Evolutionary conservation across 1,140 invertebrate species (phyloP).

Genomic region (Doryteuthis pealeii): DNA sequence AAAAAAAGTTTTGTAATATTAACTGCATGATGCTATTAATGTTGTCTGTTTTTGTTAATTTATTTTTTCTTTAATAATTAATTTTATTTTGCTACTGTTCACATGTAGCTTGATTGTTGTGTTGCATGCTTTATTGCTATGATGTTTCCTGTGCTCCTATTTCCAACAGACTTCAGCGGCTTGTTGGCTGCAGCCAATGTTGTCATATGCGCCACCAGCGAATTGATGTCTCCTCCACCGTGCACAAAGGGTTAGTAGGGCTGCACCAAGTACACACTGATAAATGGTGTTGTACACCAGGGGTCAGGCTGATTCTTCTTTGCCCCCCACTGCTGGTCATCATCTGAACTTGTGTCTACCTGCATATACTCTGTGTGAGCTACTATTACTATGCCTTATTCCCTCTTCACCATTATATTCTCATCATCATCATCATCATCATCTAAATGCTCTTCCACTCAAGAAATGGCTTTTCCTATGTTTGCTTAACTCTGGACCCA

Average conservation of each 20-base stretch:
- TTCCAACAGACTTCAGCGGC: conserved; percentile 9
- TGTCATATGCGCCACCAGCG: conserved; percentile 9
- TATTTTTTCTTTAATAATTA: background rate
- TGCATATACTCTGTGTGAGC: conserved; percentile 7
- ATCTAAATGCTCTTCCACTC: too few species aligned
- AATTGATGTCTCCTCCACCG: background rate
- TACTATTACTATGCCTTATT: conserved; percentile 7
- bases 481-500: too few species aligned
- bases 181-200: conserved; percentile 8
- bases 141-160: conserved; percentile 8
- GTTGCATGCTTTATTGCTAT: conserved; percentile 4
- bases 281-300: background rate
- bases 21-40: conserved; percentile 5
- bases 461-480: too few species aligned
- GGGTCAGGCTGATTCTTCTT: conserved; percentile 10
- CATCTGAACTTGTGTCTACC: conserved; percentile 5
- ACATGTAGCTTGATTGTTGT: background rate
- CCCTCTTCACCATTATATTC: background rate
- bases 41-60: background rate
- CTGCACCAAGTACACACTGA: conserved; percentile 5
- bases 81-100: conserved; percentile 4
- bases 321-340: conserved; percentile 8
- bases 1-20: too few species aligned
- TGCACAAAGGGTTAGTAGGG: conserved; percentile 13
- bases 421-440: too few species aligned